Conservation (phyloP, 2,113 vertebrate species). For the Smithornis capensis region DNA sequence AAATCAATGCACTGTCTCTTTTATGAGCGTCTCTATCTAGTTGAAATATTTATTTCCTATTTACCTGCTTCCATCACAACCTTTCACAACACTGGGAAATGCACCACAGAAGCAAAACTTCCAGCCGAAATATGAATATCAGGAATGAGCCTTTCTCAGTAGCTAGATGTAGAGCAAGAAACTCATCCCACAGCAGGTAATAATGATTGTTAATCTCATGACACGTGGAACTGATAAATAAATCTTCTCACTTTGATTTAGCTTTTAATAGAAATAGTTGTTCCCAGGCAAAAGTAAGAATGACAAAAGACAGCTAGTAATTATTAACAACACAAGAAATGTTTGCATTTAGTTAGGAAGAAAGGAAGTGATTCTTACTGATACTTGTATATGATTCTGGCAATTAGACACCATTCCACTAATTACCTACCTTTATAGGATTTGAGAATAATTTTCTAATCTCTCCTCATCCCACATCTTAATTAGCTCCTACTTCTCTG, state of each 20-base stretch:
- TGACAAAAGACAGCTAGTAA: not conserved
- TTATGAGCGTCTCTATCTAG: not conserved
- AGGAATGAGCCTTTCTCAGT: not conserved
- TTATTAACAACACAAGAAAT: not conserved
- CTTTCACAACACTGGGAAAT: not conserved
- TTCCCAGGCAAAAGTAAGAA: not conserved
- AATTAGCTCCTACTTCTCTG: not conserved
- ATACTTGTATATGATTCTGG: not conserved
- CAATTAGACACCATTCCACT: not conserved
- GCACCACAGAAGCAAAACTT: not conserved
- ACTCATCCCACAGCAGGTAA: not conserved
- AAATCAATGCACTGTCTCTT: not conserved
- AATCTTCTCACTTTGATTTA: not conserved
- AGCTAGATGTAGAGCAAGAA: not conserved
- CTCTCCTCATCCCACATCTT: not conserved
- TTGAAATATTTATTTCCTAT: not conserved
- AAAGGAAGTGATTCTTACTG: not conserved
- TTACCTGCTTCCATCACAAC: not conserved
- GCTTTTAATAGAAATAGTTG: not conserved
- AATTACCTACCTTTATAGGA: not conserved
- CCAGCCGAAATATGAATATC: not conserved
- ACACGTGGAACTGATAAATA: not conserved
- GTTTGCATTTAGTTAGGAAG: not conserved
- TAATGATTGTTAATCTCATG: not conserved
- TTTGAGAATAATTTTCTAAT: constrained; percentile 15